Evolutionary conservation across 2,888 invertebrate species (phyloP), one percentile per base, ranked within the genome.

Genomic region (Andrena hattorfiana): DNA sequence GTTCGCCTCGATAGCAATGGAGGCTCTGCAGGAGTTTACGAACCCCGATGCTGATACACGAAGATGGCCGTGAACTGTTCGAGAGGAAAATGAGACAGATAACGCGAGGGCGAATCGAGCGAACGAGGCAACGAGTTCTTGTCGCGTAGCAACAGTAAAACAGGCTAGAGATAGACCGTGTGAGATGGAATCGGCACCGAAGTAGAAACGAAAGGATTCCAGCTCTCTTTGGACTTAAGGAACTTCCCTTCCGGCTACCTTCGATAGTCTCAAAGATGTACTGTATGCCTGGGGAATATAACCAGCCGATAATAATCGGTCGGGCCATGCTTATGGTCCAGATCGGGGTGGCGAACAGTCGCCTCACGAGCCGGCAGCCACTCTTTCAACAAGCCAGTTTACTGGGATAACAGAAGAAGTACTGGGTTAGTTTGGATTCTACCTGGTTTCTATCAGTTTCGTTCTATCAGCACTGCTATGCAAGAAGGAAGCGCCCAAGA

Each of bases 221-320:
- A 32, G 51, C 54, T 74, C 74, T 62, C 72, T 73, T 80, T 69
- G 64, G 75, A 75, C 75, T 75, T 69, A 73, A 78, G 81, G 77
- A 85, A 89, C 85, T 90, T 87, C 88, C 89, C 90, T 91, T 90
- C 91, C 90, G 90, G 89, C 88, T 88, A 85, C 85, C 87, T 82
- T 87, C 87, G 87, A 88, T 87, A 85, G 83, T 84, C 81, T 83
- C 78, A 84, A 85, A 83, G 89, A 83, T 87, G 82, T 82, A 88
- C 89, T 72, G 87, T 89, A 85, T 72, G 72, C 85, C 68, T 71
- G 76, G 77, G 66, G 86, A 88, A 82, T 83, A 88, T 84, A 89
- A 89, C 85, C 88, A 42, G 69, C 66, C 86, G 88, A 88, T 88
- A 86, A 87, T 88, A 82, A 88, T 88, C 88, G 85, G 77, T 63